These are phyloP conservation scores for Acipenser ruthenus DNA, from an alignment of 2,797 vertebrate genomes.

Conservation along the genomic window DNA sequence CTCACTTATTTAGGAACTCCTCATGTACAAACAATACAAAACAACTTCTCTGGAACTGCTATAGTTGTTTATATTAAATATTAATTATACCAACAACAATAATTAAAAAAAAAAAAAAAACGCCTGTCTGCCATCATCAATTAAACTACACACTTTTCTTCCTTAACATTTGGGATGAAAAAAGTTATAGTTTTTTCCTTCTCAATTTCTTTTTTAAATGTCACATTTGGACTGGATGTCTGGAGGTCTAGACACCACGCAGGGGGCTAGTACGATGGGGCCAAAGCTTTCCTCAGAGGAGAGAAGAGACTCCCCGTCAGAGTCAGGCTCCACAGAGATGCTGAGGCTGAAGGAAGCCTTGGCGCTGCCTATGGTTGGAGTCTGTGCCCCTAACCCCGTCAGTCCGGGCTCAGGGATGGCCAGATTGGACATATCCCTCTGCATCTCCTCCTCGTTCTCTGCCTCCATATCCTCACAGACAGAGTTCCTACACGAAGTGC, in stretches of 20 bases:
- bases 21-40: no score
- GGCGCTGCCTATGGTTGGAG: conserved; percentile 2
- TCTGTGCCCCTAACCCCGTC: no score
- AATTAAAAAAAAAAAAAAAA: conserved; percentile 41
- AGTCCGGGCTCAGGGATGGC: neutral
- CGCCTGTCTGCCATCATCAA: conserved; percentile 27
- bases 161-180: conserved; percentile 9
- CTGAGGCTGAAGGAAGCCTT: conserved; percentile 33
- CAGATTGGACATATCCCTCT: conserved; percentile 30
- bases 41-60: no score
- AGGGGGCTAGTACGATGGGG: conserved; percentile 38
- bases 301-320: conserved; percentile 18
- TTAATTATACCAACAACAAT: conserved; percentile 29
- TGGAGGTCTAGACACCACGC: conserved; percentile 38
- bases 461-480: conserved; percentile 66
- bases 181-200: conserved; percentile 1
- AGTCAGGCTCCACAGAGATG: conserved; percentile 19
- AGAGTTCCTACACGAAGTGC: conserved; percentile 22
- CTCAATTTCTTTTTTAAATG: conserved; percentile 29
- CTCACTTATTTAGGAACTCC: no score
- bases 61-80: conserved; percentile 46
- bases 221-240: conserved; percentile 49
- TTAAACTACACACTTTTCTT: conserved; percentile 18
- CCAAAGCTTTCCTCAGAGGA: conserved; percentile 29
- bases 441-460: conserved; percentile 46